These are phyloP conservation scores for Napeogenes sylphis DNA, from an alignment of 2,888 invertebrate genomes.

Conservation along the genomic window DNA sequence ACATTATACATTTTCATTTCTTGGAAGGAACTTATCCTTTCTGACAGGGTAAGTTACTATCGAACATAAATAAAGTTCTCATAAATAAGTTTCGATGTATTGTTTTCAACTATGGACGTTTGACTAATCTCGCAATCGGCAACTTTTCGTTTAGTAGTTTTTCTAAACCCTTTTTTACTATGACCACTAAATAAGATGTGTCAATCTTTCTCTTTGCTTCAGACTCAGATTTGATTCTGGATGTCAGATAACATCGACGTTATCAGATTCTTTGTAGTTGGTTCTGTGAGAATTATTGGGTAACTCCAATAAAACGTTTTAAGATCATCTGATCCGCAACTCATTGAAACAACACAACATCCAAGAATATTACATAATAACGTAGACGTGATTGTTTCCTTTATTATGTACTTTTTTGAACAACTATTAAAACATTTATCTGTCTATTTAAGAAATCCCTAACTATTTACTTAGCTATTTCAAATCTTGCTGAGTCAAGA, in stretches of 20 bases:
- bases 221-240: constrained; percentile 23
- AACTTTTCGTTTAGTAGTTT: not conserved
- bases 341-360: not conserved
- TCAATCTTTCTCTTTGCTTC: constrained; percentile 29
- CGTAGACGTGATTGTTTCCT: not conserved
- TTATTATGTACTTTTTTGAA: not conserved
- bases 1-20: not conserved
- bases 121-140: not conserved
- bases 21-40: not conserved
- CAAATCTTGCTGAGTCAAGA: too few species aligned
- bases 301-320: constrained; percentile 10
- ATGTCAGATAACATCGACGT: constrained; percentile 24
- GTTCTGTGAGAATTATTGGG: constrained; percentile 24
- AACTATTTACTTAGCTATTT: too few species aligned
- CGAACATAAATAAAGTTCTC: too few species aligned
- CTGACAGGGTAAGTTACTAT: not conserved
- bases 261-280: constrained; percentile 25
- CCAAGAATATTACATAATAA: not conserved
- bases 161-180: not conserved
- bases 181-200: constrained; percentile 21
- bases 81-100: constrained; percentile 1
- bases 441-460: too few species aligned
- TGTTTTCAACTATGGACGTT: not conserved
- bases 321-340: not conserved
- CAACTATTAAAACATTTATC: not conserved